Evolutionary conservation across 2,113 vertebrate species (phyloP).

Genomic region (Phalacrocorax pelagicus): DNA sequence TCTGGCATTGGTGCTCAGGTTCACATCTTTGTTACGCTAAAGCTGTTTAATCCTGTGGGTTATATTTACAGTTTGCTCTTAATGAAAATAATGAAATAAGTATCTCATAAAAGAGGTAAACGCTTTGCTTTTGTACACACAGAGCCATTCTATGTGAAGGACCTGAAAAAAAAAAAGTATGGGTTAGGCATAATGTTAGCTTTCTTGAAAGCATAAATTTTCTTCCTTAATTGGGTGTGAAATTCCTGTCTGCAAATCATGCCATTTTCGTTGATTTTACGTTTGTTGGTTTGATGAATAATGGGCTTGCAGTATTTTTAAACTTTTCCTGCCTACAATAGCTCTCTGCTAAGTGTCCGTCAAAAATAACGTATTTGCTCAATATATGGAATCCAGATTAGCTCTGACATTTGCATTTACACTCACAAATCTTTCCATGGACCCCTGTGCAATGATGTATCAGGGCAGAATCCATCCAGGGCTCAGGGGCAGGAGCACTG

Average conservation of each 20-base stretch:
- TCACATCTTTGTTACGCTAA: neutral
- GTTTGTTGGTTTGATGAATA: neutral
- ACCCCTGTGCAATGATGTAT: accelerated
- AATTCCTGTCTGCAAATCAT: slow-evolving; percentile 30
- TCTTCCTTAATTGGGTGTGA: slow-evolving; percentile 22
- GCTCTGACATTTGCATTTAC: neutral
- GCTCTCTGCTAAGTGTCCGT: neutral
- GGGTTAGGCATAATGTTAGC: neutral
- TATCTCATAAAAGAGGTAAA: neutral
- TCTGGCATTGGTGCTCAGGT: neutral
- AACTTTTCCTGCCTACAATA: neutral
- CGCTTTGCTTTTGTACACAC: neutral
- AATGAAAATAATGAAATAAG: neutral
- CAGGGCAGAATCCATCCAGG: neutral
- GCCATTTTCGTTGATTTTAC: neutral
- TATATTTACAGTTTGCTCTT: neutral
- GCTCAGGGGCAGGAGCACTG: accelerated
- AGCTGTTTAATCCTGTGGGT: neutral
- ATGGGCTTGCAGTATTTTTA: neutral
- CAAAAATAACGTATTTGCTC: neutral
- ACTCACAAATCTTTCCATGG: neutral
- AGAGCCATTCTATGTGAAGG: neutral
- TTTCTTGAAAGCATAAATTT: slow-evolving; percentile 21
- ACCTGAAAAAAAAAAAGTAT: neutral
- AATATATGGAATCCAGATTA: neutral